Percentiles rank a stretch among this genome's conserved stretches.
Evolutionary conservation across 2,113 vertebrate genomes (phyloP).

Genomic region (Mesembrinibis cayennensis): DNA sequence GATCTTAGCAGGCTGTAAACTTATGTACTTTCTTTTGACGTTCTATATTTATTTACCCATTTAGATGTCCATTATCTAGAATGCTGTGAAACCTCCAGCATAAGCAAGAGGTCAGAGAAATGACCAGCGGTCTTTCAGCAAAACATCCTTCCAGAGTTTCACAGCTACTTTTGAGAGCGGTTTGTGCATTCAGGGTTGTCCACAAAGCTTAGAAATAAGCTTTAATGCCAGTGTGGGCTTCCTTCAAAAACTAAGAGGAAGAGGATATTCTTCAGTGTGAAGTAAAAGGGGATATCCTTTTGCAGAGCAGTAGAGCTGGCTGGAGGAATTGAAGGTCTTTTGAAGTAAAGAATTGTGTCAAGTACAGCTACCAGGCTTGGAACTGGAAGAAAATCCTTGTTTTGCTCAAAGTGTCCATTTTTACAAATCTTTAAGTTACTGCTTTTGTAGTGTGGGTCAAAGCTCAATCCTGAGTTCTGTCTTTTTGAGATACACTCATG

Average conservation of each 20-base stretch:
- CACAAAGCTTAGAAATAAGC: background rate
- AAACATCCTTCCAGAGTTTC: background rate
- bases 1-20: background rate
- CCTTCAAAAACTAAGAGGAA: background rate
- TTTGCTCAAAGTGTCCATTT: background rate
- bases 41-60: background rate
- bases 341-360: background rate
- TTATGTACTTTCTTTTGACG: background rate
- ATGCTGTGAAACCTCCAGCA: background rate
- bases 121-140: background rate
- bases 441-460: background rate
- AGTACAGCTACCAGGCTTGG: background rate
- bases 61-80: background rate
- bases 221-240: background rate
- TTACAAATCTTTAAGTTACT: background rate
- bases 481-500: background rate
- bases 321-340: background rate
- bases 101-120: background rate
- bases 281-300: background rate
- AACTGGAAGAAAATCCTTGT: background rate
- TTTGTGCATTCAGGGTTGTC: background rate
- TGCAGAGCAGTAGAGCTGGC: background rate
- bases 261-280: background rate
- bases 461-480: background rate
- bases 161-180: background rate